Evolutionary conservation across 2,113 vertebrate species (phyloP).

Genomic region (Gobio gobio): DNA sequence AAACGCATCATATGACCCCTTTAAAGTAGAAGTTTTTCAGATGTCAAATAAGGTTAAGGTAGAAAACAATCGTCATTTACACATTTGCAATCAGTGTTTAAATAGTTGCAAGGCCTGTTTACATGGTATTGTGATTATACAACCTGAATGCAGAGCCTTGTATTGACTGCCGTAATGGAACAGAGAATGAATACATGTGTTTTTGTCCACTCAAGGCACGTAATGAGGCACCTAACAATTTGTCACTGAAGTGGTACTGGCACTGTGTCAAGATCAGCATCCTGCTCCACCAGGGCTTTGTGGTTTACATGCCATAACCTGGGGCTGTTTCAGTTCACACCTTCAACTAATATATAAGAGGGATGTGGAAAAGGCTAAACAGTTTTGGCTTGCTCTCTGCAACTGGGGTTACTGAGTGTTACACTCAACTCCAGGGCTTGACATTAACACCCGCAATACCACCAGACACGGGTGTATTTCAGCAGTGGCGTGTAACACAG

Average conservation of each 20-base stretch:
- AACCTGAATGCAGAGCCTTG: neutral
- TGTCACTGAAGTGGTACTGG: constrained; percentile 4
- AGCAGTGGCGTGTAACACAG: no score
- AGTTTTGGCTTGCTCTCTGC: neutral
- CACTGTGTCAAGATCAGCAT: neutral
- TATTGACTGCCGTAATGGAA: neutral
- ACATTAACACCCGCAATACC: no score
- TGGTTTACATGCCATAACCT: constrained; percentile 14
- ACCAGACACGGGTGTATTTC: no score
- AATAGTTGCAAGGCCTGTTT: neutral
- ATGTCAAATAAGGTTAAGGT: neutral
- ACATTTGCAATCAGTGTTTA: constrained; percentile 2
- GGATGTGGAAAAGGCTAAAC: constrained; percentile 17
- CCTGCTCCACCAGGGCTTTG: constrained; percentile 10
- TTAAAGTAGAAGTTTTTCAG: neutral
- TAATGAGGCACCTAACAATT: constrained; percentile 18
- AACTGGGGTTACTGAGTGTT: neutral
- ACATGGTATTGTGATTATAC: neutral
- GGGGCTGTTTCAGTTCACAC: neutral
- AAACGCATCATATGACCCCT: no score
- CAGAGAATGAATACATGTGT: neutral
- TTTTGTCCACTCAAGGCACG: constrained; percentile 11
- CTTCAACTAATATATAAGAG: neutral
- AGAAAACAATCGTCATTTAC: neutral
- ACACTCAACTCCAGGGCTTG: neutral